These are phyloP conservation scores for Calliphora vicina DNA, from an alignment of 1,140 invertebrate genomes.

Conservation along the genomic window DNA sequence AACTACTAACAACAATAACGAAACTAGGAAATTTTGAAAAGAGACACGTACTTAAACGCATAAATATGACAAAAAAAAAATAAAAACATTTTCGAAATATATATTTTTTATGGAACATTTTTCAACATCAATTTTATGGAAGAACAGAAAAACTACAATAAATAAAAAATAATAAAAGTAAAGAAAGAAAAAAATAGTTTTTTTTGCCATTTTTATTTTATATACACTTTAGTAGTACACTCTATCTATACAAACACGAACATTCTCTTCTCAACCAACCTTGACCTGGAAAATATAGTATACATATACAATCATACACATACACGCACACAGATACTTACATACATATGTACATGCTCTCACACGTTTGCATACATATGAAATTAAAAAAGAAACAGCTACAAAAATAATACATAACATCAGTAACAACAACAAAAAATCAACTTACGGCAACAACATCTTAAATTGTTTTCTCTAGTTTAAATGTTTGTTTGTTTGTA, in stretches of 20 bases:
- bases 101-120: too few species aligned
- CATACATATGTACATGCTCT: too few species aligned
- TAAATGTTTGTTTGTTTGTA: not conserved
- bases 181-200: not conserved
- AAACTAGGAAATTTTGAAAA: not conserved
- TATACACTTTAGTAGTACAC: not conserved
- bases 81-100: too few species aligned
- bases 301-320: not conserved
- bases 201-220: not conserved
- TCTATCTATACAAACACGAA: not conserved
- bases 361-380: too few species aligned
- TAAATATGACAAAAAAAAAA: too few species aligned
- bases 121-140: not conserved
- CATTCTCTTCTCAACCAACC: slow-evolving; percentile 28
- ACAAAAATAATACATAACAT: too few species aligned
- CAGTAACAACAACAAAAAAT: not conserved
- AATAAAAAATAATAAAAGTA: too few species aligned
- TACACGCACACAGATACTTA: too few species aligned
- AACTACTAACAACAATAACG: not conserved
- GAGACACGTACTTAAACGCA: not conserved
- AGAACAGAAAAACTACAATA: not conserved
- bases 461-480: not conserved
- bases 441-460: not conserved
- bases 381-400: too few species aligned
- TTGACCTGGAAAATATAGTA: slow-evolving; percentile 30